These are phyloP conservation scores for Steromphala cineraria DNA, from an alignment of 2,888 invertebrate species.

Conservation along the genomic window DNA sequence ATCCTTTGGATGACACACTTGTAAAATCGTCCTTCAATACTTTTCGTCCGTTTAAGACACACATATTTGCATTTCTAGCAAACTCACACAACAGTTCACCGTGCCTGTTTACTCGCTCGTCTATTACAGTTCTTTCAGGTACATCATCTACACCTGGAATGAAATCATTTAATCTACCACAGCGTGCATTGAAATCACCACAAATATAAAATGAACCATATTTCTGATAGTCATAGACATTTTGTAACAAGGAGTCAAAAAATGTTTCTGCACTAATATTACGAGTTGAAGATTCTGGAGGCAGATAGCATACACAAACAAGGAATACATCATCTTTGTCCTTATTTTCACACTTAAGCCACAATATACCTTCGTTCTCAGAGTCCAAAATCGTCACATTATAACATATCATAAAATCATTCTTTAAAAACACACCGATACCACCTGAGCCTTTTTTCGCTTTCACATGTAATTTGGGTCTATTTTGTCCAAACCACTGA, in stretches of 20 bases:
- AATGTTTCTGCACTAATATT: background rate
- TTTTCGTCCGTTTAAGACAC: slow-evolving; percentile 25
- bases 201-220: background rate
- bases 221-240: background rate
- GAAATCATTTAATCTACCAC: background rate
- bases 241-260: slow-evolving; percentile 10
- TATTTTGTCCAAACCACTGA: background rate
- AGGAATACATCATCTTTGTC: background rate
- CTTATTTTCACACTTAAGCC: slow-evolving; percentile 3
- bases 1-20: background rate
- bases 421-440: slow-evolving; percentile 4
- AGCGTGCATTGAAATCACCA: slow-evolving; percentile 18
- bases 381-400: background rate
- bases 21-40: slow-evolving; percentile 16
- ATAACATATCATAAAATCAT: background rate
- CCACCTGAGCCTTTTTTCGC: slow-evolving; percentile 12
- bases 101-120: slow-evolving; percentile 6
- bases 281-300: slow-evolving; percentile 24
- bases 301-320: slow-evolving; percentile 28
- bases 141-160: background rate
- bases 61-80: background rate
- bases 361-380: slow-evolving; percentile 22
- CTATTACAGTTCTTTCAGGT: background rate
- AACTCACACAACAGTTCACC: slow-evolving; percentile 9
- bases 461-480: background rate